Base-by-base conservation (phyloP, 2,888 invertebrate species). In the Nematopogon swammerdamellus region DNA sequence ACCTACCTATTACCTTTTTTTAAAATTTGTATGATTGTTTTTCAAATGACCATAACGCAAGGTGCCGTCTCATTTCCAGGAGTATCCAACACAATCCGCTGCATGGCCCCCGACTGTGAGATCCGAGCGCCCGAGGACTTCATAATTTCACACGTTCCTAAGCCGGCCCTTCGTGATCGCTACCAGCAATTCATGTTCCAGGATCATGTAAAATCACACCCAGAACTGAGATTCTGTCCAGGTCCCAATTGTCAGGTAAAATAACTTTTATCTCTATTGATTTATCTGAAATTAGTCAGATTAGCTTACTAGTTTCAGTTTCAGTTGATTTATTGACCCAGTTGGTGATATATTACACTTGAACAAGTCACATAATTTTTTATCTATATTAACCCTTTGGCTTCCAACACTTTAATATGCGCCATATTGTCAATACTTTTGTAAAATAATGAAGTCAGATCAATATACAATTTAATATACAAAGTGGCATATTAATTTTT, bases 81-180 rank as follows among this genome's bases (percentile, higher is more conserved):
- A 61, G 86, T 87, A 55, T 85, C 85, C 54, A 84, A 87, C 80
- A 94, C 91, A 58, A 96, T 99, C 61, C 92, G 95, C 64, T 99
- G 99, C 74, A 99, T 99, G 98, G 95, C 94, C 46, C 89, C 89
- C 63, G 91, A 92, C 55, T 99, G 99, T 76, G 89, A 91, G 66
- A 89, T 97, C 43, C 82, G 96, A 58, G 95, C 92, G n/a, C 95
- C 97, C 6, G 97, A 97, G 80, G 96, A 97, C 70, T 93, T 97
- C 82, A 95, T 96, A 17, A 80, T 96, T 52, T 88, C 89, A 51
- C 84, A 95, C 63, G 83, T 97, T 51, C 86, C 87, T 49, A 89
- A 92, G 61, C 90, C 94, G 43, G 83, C 85, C 46, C 81, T 95
- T 65, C 82, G 95, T 55, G 94, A 95, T 64, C 92, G 94, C 65